Conservation (phyloP, 1,140 invertebrate species). For the Pseudomyrmex sp. region DNA sequence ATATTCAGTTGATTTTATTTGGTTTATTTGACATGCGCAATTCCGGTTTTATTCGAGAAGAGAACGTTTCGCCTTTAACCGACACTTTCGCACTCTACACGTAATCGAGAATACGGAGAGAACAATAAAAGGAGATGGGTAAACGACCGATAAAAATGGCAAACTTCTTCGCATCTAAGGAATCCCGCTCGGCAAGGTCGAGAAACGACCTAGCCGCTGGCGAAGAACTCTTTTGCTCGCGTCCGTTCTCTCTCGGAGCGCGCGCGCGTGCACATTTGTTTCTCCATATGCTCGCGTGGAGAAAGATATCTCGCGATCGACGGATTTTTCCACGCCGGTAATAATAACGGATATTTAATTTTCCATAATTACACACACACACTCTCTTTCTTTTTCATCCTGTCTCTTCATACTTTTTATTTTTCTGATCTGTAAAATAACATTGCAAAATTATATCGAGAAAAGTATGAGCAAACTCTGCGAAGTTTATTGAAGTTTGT, state of each 20-base stretch:
- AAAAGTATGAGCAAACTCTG: no score
- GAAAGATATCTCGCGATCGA: neutral
- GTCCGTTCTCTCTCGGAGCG: constrained; percentile 41
- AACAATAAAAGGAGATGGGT: constrained; percentile 58
- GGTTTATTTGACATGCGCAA: neutral
- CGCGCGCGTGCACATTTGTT: constrained; percentile 38
- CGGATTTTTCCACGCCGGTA: neutral
- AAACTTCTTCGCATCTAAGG: constrained; percentile 72
- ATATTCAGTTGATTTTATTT: neutral
- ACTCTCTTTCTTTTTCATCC: neutral
- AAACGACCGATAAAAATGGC: constrained; percentile 68
- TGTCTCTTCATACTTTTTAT: neutral
- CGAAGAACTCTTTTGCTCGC: constrained; percentile 65
- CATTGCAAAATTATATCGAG: no score
- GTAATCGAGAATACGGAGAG: constrained; percentile 29
- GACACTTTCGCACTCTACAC: neutral
- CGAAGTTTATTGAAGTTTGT: no score
- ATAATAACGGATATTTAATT: constrained; percentile 28
- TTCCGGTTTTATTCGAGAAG: constrained; percentile 11
- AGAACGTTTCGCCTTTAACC: constrained; percentile 15
- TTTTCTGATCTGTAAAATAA: no score
- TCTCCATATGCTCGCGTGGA: constrained; percentile 17
- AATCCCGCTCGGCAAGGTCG: constrained; percentile 78
- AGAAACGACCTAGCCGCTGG: constrained; percentile 78
- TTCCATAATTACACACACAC: neutral